Conservation (phyloP, 2,797 vertebrate species). For the Sebastolobus altivelis region DNA sequence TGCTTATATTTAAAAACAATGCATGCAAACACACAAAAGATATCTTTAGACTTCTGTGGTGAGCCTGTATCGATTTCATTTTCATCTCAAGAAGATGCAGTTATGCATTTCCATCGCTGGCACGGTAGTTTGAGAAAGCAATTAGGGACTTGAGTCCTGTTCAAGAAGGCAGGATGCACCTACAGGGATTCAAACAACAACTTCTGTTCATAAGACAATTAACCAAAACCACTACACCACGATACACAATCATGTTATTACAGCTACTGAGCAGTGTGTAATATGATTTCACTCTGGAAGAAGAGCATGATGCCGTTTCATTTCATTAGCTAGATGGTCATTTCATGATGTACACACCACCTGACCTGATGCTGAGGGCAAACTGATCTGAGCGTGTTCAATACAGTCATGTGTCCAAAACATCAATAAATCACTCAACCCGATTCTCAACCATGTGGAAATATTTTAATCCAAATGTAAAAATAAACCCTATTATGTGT, state of each 20-base stretch:
- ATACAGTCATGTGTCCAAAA: conserved; percentile 7
- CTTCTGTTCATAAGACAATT: conserved; percentile 62
- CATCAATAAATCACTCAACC: conserved; percentile 25
- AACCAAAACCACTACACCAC: conserved; percentile 62
- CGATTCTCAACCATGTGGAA: not conserved
- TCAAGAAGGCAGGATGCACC: conserved; percentile 45
- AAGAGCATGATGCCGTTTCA: conserved; percentile 59
- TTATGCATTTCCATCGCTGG: conserved; percentile 55
- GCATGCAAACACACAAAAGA: conserved; percentile 41
- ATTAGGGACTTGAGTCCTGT: conserved; percentile 56
- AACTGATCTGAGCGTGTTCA: conserved; percentile 5
- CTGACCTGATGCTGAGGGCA: conserved; percentile 48
- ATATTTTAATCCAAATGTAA: not conserved
- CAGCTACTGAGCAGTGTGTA: conserved; percentile 51
- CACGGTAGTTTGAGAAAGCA: conserved; percentile 57
- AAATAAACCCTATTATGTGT: conserved; percentile 17
- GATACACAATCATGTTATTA: conserved; percentile 51
- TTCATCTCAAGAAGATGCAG: conserved; percentile 51
- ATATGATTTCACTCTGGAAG: conserved; percentile 65
- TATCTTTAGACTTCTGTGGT: conserved; percentile 52
- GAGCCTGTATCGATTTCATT: conserved; percentile 61
- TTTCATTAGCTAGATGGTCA: conserved; percentile 72
- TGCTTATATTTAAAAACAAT: conserved; percentile 42
- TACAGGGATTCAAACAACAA: conserved; percentile 59
- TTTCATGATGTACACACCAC: conserved; percentile 63